These are phyloP conservation scores for Planococcus citri DNA, from an alignment of 1,140 invertebrate species.

Conservation along the genomic window DNA sequence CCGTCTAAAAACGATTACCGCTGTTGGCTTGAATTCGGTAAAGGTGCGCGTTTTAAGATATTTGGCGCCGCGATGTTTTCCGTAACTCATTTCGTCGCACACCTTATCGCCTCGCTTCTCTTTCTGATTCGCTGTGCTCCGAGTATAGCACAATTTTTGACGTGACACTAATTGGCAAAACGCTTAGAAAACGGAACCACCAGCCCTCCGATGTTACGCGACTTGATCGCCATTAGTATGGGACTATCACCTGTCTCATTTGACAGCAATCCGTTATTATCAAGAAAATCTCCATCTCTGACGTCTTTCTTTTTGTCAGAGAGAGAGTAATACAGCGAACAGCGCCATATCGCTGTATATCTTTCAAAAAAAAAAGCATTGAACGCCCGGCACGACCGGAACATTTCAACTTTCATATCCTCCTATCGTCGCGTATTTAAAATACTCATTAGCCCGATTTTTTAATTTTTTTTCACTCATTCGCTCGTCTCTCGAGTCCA, in stretches of 20 bases:
- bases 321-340: too few species aligned
- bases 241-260: constrained; percentile 10
- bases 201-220: not conserved
- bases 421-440: not conserved
- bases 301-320: not conserved
- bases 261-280: constrained; percentile 13
- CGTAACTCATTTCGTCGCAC: not conserved
- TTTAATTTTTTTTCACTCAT: not conserved
- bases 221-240: constrained; percentile 12
- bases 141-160: constrained; percentile 10
- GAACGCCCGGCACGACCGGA: too few species aligned
- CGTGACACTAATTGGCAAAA: constrained; percentile 20
- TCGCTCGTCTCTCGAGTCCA: not conserved
- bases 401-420: not conserved
- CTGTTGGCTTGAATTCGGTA: constrained; percentile 3
- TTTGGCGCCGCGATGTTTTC: constrained; percentile 18
- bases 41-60: constrained; percentile 12
- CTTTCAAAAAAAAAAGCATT: not conserved
- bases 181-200: not conserved
- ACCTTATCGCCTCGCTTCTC: not conserved
- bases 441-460: constrained; percentile 7
- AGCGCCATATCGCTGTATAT: not conserved
- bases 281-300: not conserved
- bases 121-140: not conserved
- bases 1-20: constrained; percentile 12